A percentile compares a stretch with the other conserved stretches of the same genome.
These are phyloP conservation scores for Himalopsyche anomala DNA, from an alignment of 2,888 invertebrate genomes.

Conservation along the genomic window DNA sequence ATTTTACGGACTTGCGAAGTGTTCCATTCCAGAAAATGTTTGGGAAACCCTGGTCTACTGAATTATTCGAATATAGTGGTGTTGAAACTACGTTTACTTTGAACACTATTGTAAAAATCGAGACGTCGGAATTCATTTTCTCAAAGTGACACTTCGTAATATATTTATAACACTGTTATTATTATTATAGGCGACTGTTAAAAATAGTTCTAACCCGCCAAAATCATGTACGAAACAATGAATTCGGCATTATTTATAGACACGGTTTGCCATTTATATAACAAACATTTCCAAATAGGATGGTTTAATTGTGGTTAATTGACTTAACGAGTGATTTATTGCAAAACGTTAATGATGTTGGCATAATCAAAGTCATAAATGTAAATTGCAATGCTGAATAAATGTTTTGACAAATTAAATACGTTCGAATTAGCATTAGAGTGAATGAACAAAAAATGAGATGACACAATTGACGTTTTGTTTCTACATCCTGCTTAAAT, in stretches of 20 bases:
- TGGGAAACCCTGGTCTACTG: too few species aligned
- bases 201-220: too few species aligned
- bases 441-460: slow-evolving; percentile 52
- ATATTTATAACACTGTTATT: too few species aligned
- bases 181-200: too few species aligned
- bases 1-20: too few species aligned
- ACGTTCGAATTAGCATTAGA: slow-evolving; percentile 49
- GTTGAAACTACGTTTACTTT: too few species aligned
- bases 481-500: slow-evolving; percentile 51
- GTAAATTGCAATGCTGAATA: slow-evolving; percentile 52
- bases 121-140: too few species aligned
- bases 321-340: slow-evolving; percentile 3
- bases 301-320: slow-evolving; percentile 1
- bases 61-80: too few species aligned
- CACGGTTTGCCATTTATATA: background rate
- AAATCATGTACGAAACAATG: too few species aligned
- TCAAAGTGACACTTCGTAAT: too few species aligned
- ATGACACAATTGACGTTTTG: slow-evolving; percentile 46
- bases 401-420: slow-evolving; percentile 61
- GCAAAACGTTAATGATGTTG: slow-evolving; percentile 13
- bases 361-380: slow-evolving; percentile 41
- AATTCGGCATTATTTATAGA: background rate
- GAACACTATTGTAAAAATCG: too few species aligned
- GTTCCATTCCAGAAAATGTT: too few species aligned
- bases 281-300: background rate